These are phyloP conservation scores for Erpetoichthys calabaricus DNA, from an alignment of 2,797 vertebrate species.

Conservation along the genomic window DNA sequence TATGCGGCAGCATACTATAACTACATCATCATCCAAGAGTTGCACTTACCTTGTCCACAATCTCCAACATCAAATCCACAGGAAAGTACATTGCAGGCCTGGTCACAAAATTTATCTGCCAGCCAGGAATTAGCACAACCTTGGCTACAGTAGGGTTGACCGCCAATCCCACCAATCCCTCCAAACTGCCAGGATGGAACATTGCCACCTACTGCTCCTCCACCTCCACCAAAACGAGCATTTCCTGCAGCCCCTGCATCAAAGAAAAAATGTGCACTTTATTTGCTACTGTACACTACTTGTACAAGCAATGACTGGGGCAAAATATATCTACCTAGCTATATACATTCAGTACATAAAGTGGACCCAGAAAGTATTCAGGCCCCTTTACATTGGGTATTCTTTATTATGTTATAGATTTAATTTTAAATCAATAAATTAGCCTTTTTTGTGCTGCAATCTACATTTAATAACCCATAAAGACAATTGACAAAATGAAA, in stretches of 20 bases:
- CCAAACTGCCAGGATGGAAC: constrained; percentile 80
- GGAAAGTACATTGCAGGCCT: constrained; percentile 83
- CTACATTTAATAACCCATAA: too few species aligned
- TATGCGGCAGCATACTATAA: too few species aligned
- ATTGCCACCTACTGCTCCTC: constrained; percentile 46
- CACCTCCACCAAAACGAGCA: constrained; percentile 56
- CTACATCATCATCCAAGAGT: too few species aligned
- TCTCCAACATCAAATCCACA: constrained; percentile 94
- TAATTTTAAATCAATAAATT: too few species aligned
- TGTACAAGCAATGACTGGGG: background rate
- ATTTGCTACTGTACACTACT: background rate
- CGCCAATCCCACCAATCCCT: constrained; percentile 65
- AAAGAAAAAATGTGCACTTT: background rate
- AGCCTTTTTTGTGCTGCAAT: too few species aligned
- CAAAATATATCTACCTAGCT: too few species aligned
- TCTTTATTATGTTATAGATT: too few species aligned
- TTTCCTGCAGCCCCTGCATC: constrained; percentile 32
- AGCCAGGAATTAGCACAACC: constrained; percentile 97
- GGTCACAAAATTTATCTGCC: constrained; percentile 96
- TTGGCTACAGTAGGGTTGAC: constrained; percentile 82
- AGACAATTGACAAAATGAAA: too few species aligned
- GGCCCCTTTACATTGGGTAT: too few species aligned
- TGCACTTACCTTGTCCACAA: constrained; percentile 75
- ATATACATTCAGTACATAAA: too few species aligned
- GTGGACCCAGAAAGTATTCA: too few species aligned